Percentiles rank a stretch among this genome's conserved stretches.
phyloP scores from a whole-genome alignment of 2,113 vertebrate species.

The Pardalotus punctatus region DNA sequence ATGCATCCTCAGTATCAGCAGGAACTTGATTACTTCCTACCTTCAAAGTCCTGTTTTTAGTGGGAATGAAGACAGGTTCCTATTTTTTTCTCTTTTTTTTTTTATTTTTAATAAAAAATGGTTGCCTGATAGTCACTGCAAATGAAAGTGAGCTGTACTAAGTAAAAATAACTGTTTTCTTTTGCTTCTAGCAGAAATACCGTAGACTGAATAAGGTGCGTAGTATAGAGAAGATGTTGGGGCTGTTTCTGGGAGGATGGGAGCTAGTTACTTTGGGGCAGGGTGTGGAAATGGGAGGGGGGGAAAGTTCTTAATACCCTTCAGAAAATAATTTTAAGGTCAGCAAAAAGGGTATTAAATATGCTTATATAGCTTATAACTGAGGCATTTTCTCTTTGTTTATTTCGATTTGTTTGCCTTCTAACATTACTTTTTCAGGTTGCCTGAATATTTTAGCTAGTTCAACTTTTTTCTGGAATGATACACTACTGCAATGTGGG shows the following conservation, averaged over 20 bases:
- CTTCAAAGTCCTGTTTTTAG: neutral
- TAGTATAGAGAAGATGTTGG: slow-evolving; percentile 59
- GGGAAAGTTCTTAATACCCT: neutral
- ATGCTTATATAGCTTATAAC: neutral
- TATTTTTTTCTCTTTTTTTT: neutral
- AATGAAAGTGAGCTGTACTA: slow-evolving; percentile 47
- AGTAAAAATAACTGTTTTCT: slow-evolving; percentile 58
- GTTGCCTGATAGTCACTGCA: slow-evolving; percentile 51
- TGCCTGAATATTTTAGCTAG: neutral
- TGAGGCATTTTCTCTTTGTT: neutral
- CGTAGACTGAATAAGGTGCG: slow-evolving; percentile 63
- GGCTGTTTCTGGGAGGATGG: slow-evolving; percentile 46
- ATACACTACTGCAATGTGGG: neutral
- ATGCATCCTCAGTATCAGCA: neutral
- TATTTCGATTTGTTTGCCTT: neutral
- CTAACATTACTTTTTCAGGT: neutral
- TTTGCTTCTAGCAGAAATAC: slow-evolving; percentile 64
- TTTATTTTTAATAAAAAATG: neutral
- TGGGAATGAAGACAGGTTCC: slow-evolving; percentile 24
- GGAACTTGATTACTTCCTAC: neutral
- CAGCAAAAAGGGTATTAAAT: neutral
- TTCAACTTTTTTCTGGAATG: neutral
- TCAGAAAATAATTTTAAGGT: neutral
- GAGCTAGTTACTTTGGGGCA: slow-evolving; percentile 56
- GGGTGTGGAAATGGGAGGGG: slow-evolving; percentile 39